These are phyloP conservation scores for Helicoverpa armigera DNA, from an alignment of 1,140 invertebrate genomes.

Conservation along the genomic window DNA sequence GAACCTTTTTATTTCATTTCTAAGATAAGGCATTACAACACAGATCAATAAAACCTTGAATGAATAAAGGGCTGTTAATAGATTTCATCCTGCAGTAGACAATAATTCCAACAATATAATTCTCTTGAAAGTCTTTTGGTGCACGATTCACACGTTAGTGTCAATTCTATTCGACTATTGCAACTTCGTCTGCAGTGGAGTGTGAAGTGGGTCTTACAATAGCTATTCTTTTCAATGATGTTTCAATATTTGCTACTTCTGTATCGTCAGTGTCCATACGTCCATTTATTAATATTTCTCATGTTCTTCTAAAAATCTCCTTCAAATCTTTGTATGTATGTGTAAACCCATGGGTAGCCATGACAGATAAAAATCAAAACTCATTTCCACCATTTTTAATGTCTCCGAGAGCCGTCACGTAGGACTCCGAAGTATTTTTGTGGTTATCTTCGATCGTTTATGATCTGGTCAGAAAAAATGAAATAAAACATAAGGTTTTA, in stretches of 20 bases:
- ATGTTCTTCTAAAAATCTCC: background rate
- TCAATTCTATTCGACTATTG: slow-evolving; percentile 9
- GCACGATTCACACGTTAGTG: slow-evolving; percentile 22
- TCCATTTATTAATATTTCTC: background rate
- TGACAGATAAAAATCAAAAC: slow-evolving; percentile 62
- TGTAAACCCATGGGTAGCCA: slow-evolving; percentile 56
- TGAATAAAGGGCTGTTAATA: slow-evolving; percentile 18
- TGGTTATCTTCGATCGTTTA: slow-evolving; percentile 46
- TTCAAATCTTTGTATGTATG: background rate
- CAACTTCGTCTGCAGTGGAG: slow-evolving; percentile 29
- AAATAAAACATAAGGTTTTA: background rate
- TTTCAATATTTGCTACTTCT: background rate
- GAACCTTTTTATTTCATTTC: background rate
- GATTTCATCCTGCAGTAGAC: slow-evolving; percentile 3
- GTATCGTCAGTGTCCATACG: background rate
- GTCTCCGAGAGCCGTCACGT: slow-evolving; percentile 49
- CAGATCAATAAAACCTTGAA: slow-evolving; percentile 10
- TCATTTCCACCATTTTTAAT: slow-evolving; percentile 56
- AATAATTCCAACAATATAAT: background rate
- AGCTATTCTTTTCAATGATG: background rate
- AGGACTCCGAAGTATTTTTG: slow-evolving; percentile 50
- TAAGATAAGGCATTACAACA: background rate
- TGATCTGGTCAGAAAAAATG: slow-evolving; percentile 16
- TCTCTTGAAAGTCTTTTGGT: slow-evolving; percentile 8
- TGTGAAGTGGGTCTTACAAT: slow-evolving; percentile 19